These are phyloP conservation scores for Neoarius graeffei DNA, from an alignment of 2,113 vertebrate species.

Conservation along the genomic window DNA sequence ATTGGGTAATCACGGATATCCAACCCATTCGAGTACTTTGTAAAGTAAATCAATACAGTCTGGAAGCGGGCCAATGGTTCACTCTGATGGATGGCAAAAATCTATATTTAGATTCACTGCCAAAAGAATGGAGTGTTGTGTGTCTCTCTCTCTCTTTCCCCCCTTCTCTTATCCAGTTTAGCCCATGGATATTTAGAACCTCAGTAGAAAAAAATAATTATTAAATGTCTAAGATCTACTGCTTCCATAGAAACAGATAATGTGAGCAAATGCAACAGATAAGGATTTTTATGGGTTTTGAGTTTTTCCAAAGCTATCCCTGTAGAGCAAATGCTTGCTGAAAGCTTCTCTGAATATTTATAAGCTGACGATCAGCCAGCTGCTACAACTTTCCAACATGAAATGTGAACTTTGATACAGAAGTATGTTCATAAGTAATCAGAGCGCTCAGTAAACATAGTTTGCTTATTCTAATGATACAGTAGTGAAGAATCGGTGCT, in stretches of 20 bases:
- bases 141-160: neutral
- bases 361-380: slow-evolving; percentile 48
- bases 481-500: slow-evolving; percentile 35
- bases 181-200: slow-evolving; percentile 45
- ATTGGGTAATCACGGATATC: slow-evolving; percentile 79
- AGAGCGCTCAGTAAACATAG: slow-evolving; percentile 51
- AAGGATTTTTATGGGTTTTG: slow-evolving; percentile 71
- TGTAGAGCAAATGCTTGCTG: slow-evolving; percentile 53
- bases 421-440: slow-evolving; percentile 16
- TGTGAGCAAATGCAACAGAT: slow-evolving; percentile 61
- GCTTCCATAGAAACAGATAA: slow-evolving; percentile 65
- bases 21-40: slow-evolving; percentile 72
- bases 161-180: neutral
- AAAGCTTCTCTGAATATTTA: slow-evolving; percentile 62
- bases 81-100: slow-evolving; percentile 72
- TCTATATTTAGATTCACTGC: slow-evolving; percentile 65
- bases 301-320: slow-evolving; percentile 53
- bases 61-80: slow-evolving; percentile 68
- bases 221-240: slow-evolving; percentile 21
- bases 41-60: slow-evolving; percentile 75
- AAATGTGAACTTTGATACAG: neutral
- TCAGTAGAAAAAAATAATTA: slow-evolving; percentile 26
- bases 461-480: slow-evolving; percentile 49
- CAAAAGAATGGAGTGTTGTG: slow-evolving; percentile 53
- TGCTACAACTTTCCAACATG: slow-evolving; percentile 16